Evolutionary conservation across 2,888 invertebrate species (phyloP), one percentile per base, ranked within the genome.

Genomic region (Lasioglossum figueresi): DNA sequence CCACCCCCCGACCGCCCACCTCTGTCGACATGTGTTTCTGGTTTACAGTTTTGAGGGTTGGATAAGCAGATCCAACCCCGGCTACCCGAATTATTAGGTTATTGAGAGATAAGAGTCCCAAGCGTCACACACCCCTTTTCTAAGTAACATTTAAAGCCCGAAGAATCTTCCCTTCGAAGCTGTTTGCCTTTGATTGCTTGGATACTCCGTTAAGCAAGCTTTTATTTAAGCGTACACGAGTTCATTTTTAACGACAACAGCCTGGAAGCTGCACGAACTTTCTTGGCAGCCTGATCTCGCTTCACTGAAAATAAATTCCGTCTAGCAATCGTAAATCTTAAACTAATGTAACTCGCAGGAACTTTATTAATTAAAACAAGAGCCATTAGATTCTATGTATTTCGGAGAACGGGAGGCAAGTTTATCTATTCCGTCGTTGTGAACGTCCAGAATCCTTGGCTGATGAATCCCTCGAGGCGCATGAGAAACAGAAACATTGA

Each of bases 11-110:
- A n/a, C 34, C 52, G n/a, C 66, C 16, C 52, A 45, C n/a, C 68
- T 34, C 12, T 19, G 84, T 52, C 80, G 86, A 86, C 87, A 83
- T 86, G 87, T 87, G 87, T 87, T 86, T 56, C 81, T 84, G 85
- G 79, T 76, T 87, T 87, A 83, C 80, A 86, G 87, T 87, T 86
- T 87, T 80, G 43, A 43, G 4, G 70, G 56, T 48, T 31, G 52
- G 83, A 75, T 83, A 78, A 83, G 80, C 66, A 78, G 80, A 83
- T 77, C 77, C 80, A 31, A 37, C 63, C 56, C 16, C 31, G 63
- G 8, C 14, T 31, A 16, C 63, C 31, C 63, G 31, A 63, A 63
- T 63, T 63, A 63, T 63, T 31, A 31, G 63, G 63, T 63, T 63
- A 63, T 63, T 8, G 63, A 31, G 34, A 31, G 63, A 63, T 63